These are phyloP conservation scores for Megaleporinus macrocephalus DNA, from an alignment of 2,113 vertebrate genomes.

Conservation along the genomic window DNA sequence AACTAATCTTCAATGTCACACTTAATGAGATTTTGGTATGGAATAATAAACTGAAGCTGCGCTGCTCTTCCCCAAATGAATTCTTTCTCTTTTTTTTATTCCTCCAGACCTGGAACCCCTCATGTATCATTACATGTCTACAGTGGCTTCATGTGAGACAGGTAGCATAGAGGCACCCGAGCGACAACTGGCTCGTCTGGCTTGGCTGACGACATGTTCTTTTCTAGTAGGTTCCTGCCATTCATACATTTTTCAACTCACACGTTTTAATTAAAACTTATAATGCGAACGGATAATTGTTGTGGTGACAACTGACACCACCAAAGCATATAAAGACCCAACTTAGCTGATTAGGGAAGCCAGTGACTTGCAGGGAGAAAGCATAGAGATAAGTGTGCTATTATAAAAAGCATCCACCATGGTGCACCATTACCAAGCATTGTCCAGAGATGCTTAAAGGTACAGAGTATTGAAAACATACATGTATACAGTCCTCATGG, in stretches of 20 bases:
- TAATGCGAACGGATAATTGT: not conserved
- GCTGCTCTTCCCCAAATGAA: conserved; percentile 54
- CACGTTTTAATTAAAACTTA: not conserved
- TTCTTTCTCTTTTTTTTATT: conserved; percentile 32
- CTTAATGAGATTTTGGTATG: conserved; percentile 61
- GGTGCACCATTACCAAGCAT: not conserved
- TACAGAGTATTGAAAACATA: not conserved
- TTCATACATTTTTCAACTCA: not conserved
- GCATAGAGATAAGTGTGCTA: too few relatives aligned
- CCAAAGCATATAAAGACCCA: not conserved
- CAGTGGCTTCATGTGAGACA: not conserved
- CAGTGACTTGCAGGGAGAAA: not conserved
- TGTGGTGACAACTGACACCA: not conserved
- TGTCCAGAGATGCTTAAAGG: not conserved
- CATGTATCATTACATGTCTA: conserved; percentile 33
- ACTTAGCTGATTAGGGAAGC: not conserved
- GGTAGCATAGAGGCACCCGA: not conserved
- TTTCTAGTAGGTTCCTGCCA: not conserved
- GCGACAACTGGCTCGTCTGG: not conserved
- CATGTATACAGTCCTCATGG: too few relatives aligned
- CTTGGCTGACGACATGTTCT: not conserved
- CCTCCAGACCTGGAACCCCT: conserved; percentile 30
- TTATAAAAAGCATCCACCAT: not conserved
- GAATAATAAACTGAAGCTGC: conserved; percentile 58
- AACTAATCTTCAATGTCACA: conserved; percentile 63